These are phyloP conservation scores for Exaiptasia diaphana DNA, from an alignment of 64 coral and sea anemone species.

Conservation along the genomic window DNA sequence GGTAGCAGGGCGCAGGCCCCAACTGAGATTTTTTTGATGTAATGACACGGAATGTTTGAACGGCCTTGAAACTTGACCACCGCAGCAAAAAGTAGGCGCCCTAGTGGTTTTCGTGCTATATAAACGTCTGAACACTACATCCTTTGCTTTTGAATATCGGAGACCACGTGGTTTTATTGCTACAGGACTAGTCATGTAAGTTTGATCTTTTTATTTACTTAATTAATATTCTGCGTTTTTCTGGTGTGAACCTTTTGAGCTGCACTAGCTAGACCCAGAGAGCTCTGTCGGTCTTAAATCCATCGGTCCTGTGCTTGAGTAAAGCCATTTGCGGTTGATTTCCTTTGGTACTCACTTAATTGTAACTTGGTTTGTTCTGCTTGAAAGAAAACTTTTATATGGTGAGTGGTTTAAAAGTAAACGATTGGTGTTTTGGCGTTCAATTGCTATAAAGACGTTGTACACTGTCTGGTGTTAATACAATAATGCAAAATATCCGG, in stretches of 20 bases:
- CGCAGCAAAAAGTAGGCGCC: neutral
- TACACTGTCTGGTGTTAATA: too few species aligned
- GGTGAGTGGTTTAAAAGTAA: too few species aligned
- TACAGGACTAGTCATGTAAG: conserved; percentile 23
- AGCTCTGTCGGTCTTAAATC: neutral
- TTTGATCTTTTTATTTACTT: conserved; percentile 22
- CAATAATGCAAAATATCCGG: conserved; percentile 19
- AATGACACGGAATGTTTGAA: conserved; percentile 12
- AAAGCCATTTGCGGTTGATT: neutral
- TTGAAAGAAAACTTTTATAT: neutral
- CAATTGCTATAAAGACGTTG: too few species aligned
- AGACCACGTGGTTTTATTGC: conserved; percentile 31
- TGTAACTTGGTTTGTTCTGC: conserved; percentile 2
- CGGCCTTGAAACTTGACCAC: neutral
- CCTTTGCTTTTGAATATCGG: neutral
- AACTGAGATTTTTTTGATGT: conserved; percentile 1
- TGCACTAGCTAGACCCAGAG: too few species aligned
- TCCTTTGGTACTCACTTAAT: neutral
- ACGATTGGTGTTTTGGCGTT: too few species aligned
- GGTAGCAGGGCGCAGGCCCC: neutral
- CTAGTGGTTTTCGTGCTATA: neutral
- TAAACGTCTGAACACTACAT: conserved; percentile 9
- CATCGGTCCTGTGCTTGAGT: neutral
- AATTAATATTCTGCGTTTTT: conserved; percentile 6
- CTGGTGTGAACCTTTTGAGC: neutral